Base-by-base conservation (phyloP, 2,113 vertebrate genomes). In the Bostrychus sinensis region DNA sequence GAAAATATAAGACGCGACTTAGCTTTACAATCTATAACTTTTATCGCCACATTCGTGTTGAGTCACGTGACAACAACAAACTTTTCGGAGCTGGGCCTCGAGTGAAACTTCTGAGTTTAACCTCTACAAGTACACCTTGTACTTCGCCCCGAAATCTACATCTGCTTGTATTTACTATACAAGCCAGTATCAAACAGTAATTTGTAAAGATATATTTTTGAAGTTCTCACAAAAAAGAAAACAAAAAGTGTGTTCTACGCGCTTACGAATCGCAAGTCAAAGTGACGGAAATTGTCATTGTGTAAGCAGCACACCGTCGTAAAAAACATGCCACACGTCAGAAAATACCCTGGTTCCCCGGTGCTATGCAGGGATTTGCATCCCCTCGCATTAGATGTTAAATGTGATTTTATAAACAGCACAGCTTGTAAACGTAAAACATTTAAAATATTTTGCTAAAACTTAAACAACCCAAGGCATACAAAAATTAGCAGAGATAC, bases 11-110 rank as follows among this genome's bases (percentile, higher is more conserved):
- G 22, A 59, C 48, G 30, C 70, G 66, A 58, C 64, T 50, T 73
- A 56, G 56, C 82, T 89, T 78, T 62, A 81, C 85, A 64, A 70
- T 77, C 66, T n/a, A 82, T 67, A 91, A 91, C 80, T 92, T 89
- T 91, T 90, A 92, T 77, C 80, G 76, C 87, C 83, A 89, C 90
- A 87, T 91, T 91, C 89, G 90, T 74, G 68, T 84, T 58, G 10
- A 75, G 87, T 93, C 92, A 93, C 92, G 91, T 93, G 92, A 93
- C 89, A 91, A 93, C 89, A 93, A 93, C 92, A 93, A 93, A 93
- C 91, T 92, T 92, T 89, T 81, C 68, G 39, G 78, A 80, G 75
- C 66, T 70, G 85, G 89, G 90, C 87, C 85, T 86, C 82, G 62
- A 70, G 78, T 60, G 45, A n/a, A 63, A 73, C 72, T 72, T 74